A percentile compares a stretch with the other conserved stretches of the same genome.
Conservation (phyloP, 2,888 invertebrate genomes). For the Apotomis betuletana region DNA sequence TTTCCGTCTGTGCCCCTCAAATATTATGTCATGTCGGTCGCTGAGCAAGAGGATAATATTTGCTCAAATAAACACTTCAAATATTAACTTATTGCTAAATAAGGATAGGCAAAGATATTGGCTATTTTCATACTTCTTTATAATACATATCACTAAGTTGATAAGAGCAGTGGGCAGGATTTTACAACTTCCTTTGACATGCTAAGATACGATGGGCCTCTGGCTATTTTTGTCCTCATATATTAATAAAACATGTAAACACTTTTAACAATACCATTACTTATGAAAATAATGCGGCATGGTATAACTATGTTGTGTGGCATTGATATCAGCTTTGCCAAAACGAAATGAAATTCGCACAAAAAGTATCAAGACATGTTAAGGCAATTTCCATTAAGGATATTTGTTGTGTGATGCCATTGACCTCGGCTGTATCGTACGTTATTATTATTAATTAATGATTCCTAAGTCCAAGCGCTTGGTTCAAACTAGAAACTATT, state of each 20-base stretch:
- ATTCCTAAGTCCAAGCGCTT: conserved; percentile 12
- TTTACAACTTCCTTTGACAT: conserved; percentile 28
- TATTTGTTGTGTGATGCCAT: conserved; percentile 35
- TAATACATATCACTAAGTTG: conserved; percentile 8
- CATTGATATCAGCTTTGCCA: neutral
- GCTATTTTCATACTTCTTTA: neutral
- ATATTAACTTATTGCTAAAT: neutral
- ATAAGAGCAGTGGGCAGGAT: conserved; percentile 11
- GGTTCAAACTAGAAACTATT: conserved; percentile 25
- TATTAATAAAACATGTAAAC: neutral
- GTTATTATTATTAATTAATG: conserved; percentile 8
- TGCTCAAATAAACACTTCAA: neutral
- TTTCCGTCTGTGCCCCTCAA: neutral
- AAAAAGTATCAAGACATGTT: conserved; percentile 6
- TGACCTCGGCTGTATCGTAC: conserved; percentile 21
- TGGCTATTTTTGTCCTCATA: neutral
- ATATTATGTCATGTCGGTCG: neutral
- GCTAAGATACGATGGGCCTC: neutral
- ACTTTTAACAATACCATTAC: no score
- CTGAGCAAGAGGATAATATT: neutral
- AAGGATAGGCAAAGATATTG: neutral
- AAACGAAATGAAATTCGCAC: neutral
- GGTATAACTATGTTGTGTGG: no score
- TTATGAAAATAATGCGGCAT: no score
- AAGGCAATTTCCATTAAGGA: conserved; percentile 35